Conservation (phyloP, 2,113 vertebrate species). For the Sorex araneus region DNA sequence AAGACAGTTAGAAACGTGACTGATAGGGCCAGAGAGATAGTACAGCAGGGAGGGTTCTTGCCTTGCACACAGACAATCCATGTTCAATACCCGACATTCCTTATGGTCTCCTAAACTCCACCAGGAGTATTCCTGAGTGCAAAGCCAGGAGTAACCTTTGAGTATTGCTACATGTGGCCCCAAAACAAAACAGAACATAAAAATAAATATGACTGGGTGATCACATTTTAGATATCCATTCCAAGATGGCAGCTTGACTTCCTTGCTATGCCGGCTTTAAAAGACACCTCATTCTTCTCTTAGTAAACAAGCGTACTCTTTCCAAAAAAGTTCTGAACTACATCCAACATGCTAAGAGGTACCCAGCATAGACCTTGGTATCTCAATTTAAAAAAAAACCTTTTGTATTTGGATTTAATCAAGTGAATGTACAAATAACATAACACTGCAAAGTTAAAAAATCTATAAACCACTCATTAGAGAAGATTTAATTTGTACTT, state of each 20-base stretch:
- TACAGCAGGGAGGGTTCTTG: no score
- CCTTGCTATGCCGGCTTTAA: conserved; percentile 57
- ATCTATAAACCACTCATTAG: conserved; percentile 32
- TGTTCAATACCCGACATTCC: no score
- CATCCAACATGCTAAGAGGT: conserved; percentile 7
- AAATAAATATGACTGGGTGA: conserved; percentile 58
- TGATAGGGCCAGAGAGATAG: no score
- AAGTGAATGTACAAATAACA: background rate
- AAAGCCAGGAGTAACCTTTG: no score
- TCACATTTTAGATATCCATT: conserved; percentile 40
- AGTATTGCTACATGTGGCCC: no score
- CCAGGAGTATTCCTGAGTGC: no score
- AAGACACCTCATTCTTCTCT: conserved; percentile 52
- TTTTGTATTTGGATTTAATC: conserved; percentile 40
- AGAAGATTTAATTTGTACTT: conserved; percentile 6
- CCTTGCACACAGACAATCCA: no score
- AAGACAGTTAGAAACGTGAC: conserved; percentile 41
- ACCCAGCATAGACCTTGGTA: conserved; percentile 48
- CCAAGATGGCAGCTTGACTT: conserved; percentile 4
- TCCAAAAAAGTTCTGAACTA: conserved; percentile 65
- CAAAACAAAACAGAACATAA: no score
- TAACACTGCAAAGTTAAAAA: background rate
- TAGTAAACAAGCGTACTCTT: conserved; percentile 64
- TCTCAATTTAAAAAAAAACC: conserved; percentile 16
- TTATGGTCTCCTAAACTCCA: no score